These are phyloP conservation scores for Thera obeliscata DNA, from an alignment of 2,888 invertebrate species.

Conservation along the genomic window DNA sequence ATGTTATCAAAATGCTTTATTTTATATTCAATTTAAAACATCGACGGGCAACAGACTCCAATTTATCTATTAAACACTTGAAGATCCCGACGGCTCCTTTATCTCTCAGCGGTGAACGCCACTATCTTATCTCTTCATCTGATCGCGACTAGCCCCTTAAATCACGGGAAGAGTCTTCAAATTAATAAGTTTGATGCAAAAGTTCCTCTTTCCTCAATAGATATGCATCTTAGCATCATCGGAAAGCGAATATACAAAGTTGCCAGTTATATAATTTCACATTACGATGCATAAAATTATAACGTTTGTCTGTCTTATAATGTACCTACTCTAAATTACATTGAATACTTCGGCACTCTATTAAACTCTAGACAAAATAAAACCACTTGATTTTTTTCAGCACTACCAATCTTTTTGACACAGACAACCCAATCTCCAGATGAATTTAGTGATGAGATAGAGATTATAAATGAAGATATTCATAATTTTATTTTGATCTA, in stretches of 20 bases:
- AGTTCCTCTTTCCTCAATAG: constrained; percentile 50
- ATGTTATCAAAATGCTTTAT: neutral
- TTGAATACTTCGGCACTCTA: too few relatives aligned
- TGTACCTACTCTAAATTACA: too few relatives aligned
- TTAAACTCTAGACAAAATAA: too few relatives aligned
- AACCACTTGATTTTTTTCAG: neutral
- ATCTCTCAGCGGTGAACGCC: constrained; percentile 37
- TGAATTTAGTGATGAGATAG: constrained; percentile 6
- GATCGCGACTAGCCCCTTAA: constrained; percentile 47
- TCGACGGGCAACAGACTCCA: constrained; percentile 29
- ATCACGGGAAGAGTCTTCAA: constrained; percentile 47
- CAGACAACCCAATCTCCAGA: neutral
- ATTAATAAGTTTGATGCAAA: constrained; percentile 55
- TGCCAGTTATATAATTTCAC: constrained; percentile 46
- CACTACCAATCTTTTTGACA: neutral
- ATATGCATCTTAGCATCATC: constrained; percentile 53
- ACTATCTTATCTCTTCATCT: constrained; percentile 49
- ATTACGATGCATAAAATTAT: neutral
- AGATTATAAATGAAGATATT: constrained; percentile 47
- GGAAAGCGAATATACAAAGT: constrained; percentile 41
- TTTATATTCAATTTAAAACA: constrained; percentile 21
- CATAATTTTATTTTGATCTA: constrained; percentile 56
- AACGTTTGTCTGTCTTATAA: neutral
- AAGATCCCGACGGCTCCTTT: constrained; percentile 34
- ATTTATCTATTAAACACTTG: constrained; percentile 33